Evolutionary conservation across 2,888 invertebrate genomes (phyloP), one percentile per base, ranked within the genome.

Genomic region (Andrena hattorfiana): DNA sequence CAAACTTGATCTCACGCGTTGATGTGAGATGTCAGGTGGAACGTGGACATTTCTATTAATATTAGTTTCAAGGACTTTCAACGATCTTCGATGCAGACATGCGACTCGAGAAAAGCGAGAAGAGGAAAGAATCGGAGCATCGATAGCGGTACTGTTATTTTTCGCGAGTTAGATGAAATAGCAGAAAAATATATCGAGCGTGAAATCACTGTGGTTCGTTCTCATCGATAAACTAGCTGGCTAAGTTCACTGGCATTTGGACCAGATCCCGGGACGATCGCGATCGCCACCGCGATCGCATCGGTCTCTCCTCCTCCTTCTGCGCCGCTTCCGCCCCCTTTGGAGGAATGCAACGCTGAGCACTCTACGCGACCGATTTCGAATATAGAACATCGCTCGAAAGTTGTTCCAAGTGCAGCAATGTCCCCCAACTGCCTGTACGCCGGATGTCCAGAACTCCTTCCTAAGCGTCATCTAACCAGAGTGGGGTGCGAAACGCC

Each of bases 181-280:
- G 16, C 62, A 63, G 81, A 82, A 88, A 91, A 90, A 88, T 88
- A 87, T 87, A 89, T 90, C 82, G 89, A 89, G 89, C 91, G 90
- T 91, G 91, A 92, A 92, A 92, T 92, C 90, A 90, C 90, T 90
- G 91, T 74, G 90, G 90, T 92, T 92, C 91, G 90, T 92, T 92
- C 91, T 89, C 91, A 90, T 89, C 74, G 80, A 35, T 60, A n/a
- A 63, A 16, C 35, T 59, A 23, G 73, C 20, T 42, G 62, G 35
- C 23, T 8, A 49, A 54, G 51, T 20, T 72, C 23, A 48, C 66
- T 10, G 35, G 16, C 66, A 67, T 82, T 42, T n/a, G 28, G 59
- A 59, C 32, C 60, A 70, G 64, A 70, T 70, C 54, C 42, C 28
- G 32, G 30, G 23, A 54, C 72, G 64, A 73, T 59, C 59, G 49